phyloP scores from a whole-genome alignment of 2,797 vertebrate species.

The Tolypeutes matacus region DNA sequence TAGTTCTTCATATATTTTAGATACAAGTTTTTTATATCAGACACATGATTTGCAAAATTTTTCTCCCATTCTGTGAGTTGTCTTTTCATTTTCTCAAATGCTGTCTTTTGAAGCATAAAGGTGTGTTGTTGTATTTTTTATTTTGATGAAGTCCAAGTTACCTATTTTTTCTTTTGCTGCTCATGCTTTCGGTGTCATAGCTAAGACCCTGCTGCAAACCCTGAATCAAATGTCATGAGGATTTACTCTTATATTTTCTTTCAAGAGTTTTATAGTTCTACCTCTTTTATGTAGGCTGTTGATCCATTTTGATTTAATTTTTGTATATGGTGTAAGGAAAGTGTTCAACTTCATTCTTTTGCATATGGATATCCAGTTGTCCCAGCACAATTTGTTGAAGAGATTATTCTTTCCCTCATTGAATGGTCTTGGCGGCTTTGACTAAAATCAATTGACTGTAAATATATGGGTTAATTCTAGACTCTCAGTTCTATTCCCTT shows the following conservation, averaged over 20 bases:
- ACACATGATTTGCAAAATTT: not conserved
- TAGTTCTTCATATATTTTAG: not conserved
- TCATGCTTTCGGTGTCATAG: slow-evolving; percentile 11
- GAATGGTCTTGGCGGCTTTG: not conserved
- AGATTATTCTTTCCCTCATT: not conserved
- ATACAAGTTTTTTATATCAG: not conserved
- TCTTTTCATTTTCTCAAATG: not conserved
- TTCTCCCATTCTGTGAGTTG: not conserved
- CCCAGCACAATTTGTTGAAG: not conserved
- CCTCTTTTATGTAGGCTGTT: not conserved
- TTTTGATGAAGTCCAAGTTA: not conserved
- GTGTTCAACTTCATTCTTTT: not conserved
- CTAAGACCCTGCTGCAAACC: not conserved
- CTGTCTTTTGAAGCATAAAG: not conserved
- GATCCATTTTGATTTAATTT: slow-evolving; percentile 14
- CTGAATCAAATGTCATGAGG: not conserved
- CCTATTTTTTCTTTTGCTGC: not conserved
- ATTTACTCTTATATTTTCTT: not conserved
- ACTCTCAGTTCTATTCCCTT: not conserved
- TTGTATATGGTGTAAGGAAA: not conserved
- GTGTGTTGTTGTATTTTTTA: not conserved
- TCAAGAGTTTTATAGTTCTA: not conserved
- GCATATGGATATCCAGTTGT: not conserved
- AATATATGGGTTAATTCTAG: not conserved
- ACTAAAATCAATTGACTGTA: not conserved